Evolutionary conservation across 1,140 invertebrate species (phyloP), one percentile per base, ranked within the genome.

Genomic region (Lepidotrigona ventralis): DNA sequence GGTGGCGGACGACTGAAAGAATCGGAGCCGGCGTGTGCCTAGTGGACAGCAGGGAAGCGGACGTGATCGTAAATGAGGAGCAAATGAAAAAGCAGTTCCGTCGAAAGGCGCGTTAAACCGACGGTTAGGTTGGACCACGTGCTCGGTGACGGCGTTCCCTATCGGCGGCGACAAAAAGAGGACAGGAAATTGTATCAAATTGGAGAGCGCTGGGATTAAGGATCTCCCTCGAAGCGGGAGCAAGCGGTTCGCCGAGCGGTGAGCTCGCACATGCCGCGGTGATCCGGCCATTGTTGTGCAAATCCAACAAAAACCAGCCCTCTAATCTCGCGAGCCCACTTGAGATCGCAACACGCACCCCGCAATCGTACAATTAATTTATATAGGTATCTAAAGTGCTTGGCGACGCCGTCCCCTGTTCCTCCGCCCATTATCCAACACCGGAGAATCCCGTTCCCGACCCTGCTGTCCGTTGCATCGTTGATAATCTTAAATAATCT

Each of bases 281-380:
- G 86, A 89, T 91, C 86, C 86, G 39, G 64, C 79, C 88, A 91
- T 90, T 91, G 90, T 92, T 91, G 91, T 92, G 91, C 90, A 92
- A 92, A 92, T 92, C 87, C 87, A 91, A 91, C 91, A 91, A 92
- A 92, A 91, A 91, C 90, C 83, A 82, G 88, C 90, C 91, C 90
- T 91, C 90, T 93, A 93, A 93, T 93, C 93, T 93, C 84, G 89
- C 90, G 86, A 89, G 79, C 88, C 90, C 90, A 93, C 92, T 93
- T 93, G 91, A 92, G 86, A 90, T 89, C 86, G 87, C 79, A 87
- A 86, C 89, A 90, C 82, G 86, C 90, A 87, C 89, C 91, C 90
- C 86, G 88, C 81, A 77, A 72, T 80, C 76, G 88, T 90, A 92
- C 92, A 93, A 93, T 93, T 93, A 93, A 93, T 93, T 93, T 93